Evolutionary conservation across 1,140 invertebrate genomes (phyloP).

Genomic region (Hormaphis cornu): DNA sequence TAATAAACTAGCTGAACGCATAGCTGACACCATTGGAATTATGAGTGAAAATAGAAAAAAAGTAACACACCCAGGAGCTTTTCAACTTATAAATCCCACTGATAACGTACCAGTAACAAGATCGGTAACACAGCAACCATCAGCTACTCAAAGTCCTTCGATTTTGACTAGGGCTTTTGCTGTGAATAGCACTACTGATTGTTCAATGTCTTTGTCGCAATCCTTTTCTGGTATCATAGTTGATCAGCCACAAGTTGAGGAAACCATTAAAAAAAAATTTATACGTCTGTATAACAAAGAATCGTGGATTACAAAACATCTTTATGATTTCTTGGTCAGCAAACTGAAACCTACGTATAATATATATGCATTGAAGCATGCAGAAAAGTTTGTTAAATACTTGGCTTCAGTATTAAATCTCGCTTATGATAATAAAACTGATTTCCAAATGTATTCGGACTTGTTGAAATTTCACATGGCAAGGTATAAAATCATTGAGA

Average conservation of each 20-base stretch:
- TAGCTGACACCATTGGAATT: background rate
- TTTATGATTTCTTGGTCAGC: background rate
- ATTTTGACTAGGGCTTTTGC: background rate
- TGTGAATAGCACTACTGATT: background rate
- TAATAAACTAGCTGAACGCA: background rate
- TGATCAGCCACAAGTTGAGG: background rate
- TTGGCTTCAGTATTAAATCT: background rate
- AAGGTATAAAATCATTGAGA: background rate
- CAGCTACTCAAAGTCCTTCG: background rate
- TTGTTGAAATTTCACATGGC: conserved; percentile 10
- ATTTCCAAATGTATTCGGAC: background rate
- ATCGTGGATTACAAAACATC: conserved; percentile 3
- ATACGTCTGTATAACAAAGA: conserved; percentile 16
- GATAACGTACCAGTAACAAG: background rate
- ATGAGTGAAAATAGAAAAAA: background rate
- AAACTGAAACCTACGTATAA: background rate
- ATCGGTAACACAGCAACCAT: background rate
- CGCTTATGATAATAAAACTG: background rate
- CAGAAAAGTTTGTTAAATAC: conserved; percentile 10
- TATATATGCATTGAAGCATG: conserved; percentile 2
- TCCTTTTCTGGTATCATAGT: background rate
- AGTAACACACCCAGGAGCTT: background rate
- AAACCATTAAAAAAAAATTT: background rate
- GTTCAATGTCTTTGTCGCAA: background rate
- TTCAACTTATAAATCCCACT: background rate